Base-by-base conservation (phyloP, 2,113 vertebrate genomes). In the Mus musculus region DNA sequence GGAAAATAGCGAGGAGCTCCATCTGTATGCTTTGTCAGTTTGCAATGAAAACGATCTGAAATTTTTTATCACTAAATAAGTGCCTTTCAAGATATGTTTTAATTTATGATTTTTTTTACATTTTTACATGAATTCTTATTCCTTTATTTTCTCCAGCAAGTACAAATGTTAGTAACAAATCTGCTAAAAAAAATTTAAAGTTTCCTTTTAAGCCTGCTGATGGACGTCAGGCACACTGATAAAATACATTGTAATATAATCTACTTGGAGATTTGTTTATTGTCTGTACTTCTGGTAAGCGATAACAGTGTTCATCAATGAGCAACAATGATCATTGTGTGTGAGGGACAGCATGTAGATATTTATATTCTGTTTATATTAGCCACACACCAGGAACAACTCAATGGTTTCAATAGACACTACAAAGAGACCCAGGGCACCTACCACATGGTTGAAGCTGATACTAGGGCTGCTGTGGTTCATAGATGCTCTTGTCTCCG, bases 11-110 rank as follows among this genome's bases (percentile, higher is more conserved):
- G 84, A 49, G n/a, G 85, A 22, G 39, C 5, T 4, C 72, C 7
- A 71, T 72, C 7, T 96, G 39, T 33, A 85, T 78, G 14, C 65
- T 89, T 95, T 93, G 16, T 82, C 42, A 52, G 61, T 95, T 92
- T 17, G 65, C 52, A 71, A 88, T 89, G 4, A 88, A n/a, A 75
- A 46, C 17, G 63, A 90, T 76, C 92, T 59, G 6, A 56, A 92
- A 86, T 76, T 65, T 76, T 87, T 87, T 24, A 71, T 3, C 8
- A 52, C 65, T 46, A 75, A 91, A 75, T 1, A 81, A 52, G 0
- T 28, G 26, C 2, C 3, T 87, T 94, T 95, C 54, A 91, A 82
- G 77, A 78, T 94, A 30, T 46, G 1, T 61, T n/a, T 82, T 88
- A 52, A 52, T 22, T 89, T 95, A 42, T 73, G 7, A 22, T 69